Base-by-base conservation (phyloP, 2,797 vertebrate genomes). In the Ficedula albicollis region DNA sequence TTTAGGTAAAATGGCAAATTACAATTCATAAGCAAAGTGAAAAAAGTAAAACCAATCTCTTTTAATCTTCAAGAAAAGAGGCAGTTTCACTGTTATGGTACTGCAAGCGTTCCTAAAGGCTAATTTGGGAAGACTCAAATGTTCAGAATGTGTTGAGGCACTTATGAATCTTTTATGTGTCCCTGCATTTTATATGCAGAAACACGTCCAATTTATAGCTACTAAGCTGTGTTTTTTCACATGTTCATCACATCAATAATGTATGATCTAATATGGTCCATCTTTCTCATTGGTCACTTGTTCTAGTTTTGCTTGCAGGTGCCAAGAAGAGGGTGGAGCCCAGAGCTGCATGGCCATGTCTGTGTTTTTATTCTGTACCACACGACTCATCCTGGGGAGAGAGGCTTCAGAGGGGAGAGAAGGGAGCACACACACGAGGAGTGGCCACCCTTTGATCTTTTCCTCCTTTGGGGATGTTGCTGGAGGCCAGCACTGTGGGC, bases 291-390 rank as follows among this genome's bases (percentile, higher is more conserved):
- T 41, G 26, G 20, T 38, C 12, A 16, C 5, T 54, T 25, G 9
- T 8, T 44, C n/a, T 30, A 34, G 6, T 25, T 62, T 48, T 21
- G 4, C 21, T 34, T 3, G 9, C 21, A 36, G 30, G 12, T 13
- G 10, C 6, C 2, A 5, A 11, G 49, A 62, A 17, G 30, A n/a
- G 10, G 6, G 1, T 62, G 34, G 17, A 48, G 10, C 34, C 20
- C 6, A 21, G 9, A 86, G 15, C 9, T 0, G 0, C 1, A 1
- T 8, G 55, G 55, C 3, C 5, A 4, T 15, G 4, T 34, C 4
- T 8, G 0, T 23, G 30, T 25, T 62, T 46, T 14, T 34, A 13
- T 55, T 41, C 10, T 26, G 3, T 18, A 30, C 11, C 14, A 30
- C 8, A 41, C 1, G 0, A 4, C 3, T 10, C 25, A 13, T 10